Conservation (phyloP, 2,113 vertebrate genomes). For the Agapornis roseicollis region DNA sequence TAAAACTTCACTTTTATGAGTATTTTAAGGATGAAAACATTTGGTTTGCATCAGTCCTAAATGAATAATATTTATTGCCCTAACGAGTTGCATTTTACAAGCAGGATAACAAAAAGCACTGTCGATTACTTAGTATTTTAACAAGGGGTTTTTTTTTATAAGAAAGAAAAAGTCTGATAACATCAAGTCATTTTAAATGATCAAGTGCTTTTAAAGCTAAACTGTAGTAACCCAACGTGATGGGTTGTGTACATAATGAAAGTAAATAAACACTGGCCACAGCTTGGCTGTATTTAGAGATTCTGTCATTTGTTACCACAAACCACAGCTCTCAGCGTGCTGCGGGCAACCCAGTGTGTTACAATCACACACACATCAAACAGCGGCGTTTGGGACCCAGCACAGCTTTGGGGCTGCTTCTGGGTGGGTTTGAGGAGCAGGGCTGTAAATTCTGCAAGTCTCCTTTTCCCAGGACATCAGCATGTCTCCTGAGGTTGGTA, state of each 20-base stretch:
- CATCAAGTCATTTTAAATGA: slow-evolving; percentile 19
- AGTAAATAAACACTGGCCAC: slow-evolving; percentile 64
- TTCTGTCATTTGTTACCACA: slow-evolving; percentile 58
- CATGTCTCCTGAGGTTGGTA: neutral
- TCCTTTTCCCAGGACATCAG: neutral
- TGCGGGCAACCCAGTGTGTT: neutral
- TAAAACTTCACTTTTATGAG: slow-evolving; percentile 71
- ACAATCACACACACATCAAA: slow-evolving; percentile 9
- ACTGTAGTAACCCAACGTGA: slow-evolving; percentile 27
- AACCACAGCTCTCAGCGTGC: neutral
- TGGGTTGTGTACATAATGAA: slow-evolving; percentile 60
- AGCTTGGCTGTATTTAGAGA: slow-evolving; percentile 40
- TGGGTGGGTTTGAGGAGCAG: neutral
- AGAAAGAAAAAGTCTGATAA: neutral
- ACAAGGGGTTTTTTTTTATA: neutral
- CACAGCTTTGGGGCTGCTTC: neutral
- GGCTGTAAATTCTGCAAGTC: neutral
- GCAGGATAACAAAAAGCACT: slow-evolving; percentile 64
- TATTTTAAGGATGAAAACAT: slow-evolving; percentile 71
- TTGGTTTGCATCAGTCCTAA: slow-evolving; percentile 73
- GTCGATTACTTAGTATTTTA: slow-evolving; percentile 68
- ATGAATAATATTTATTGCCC: slow-evolving; percentile 71
- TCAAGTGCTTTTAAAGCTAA: slow-evolving; percentile 22
- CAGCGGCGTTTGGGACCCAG: neutral
- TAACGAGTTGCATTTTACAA: slow-evolving; percentile 70